Percentiles rank a stretch among this genome's conserved stretches.
Evolutionary conservation across 2,113 vertebrate genomes (phyloP).

Genomic region (Hyaena hyaena): DNA sequence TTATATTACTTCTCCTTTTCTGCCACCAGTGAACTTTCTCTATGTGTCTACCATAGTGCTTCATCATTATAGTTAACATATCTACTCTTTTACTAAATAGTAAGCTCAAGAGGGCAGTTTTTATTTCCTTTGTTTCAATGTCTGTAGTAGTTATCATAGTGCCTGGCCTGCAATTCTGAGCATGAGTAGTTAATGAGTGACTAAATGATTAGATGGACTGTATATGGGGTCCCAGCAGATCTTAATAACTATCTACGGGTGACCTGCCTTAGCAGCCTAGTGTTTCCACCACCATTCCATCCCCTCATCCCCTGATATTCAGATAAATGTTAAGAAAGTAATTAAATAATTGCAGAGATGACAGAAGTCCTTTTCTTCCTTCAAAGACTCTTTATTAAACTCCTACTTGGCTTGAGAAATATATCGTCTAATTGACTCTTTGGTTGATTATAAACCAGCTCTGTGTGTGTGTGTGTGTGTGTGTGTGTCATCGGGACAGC

Average conservation of each 20-base stretch:
- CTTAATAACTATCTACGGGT: neutral
- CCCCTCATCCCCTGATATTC: neutral
- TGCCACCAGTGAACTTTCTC: neutral
- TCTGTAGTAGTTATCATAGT: neutral
- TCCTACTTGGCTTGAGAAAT: neutral
- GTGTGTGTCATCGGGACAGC: neutral
- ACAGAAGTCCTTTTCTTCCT: neutral
- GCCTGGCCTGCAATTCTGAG: neutral
- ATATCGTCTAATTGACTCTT: neutral
- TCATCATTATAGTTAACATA: neutral
- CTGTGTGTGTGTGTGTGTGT: neutral
- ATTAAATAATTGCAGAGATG: neutral
- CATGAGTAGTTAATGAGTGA: neutral
- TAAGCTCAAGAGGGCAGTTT: neutral
- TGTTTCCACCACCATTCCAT: neutral
- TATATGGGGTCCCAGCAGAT: neutral
- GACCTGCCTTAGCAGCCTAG: neutral
- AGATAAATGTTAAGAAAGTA: neutral
- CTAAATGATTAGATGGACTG: neutral
- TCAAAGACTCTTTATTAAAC: neutral
- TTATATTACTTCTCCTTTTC: neutral
- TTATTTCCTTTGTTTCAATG: neutral
- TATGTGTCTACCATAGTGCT: neutral
- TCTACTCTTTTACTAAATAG: neutral
- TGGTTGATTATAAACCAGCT: neutral